These are phyloP conservation scores for Acleris cristana DNA, from an alignment of 2,888 invertebrate genomes.

Conservation along the genomic window DNA sequence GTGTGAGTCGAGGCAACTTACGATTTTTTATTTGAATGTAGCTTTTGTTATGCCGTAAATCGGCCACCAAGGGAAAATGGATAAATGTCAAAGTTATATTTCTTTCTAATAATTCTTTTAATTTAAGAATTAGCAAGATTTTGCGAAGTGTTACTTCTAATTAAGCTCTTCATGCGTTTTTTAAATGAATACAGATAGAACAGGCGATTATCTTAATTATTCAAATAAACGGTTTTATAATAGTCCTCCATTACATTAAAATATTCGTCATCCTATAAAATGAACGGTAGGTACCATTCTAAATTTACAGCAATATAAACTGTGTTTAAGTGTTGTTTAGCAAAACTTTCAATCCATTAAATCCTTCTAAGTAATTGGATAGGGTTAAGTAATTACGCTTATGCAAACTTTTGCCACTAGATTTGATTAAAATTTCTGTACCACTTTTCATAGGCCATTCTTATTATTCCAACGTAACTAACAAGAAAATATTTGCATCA, in stretches of 20 bases:
- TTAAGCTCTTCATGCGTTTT: not conserved
- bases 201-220: no score
- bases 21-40: no score
- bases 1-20: not conserved
- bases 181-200: no score
- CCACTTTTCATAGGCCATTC: not conserved
- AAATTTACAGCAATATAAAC: conserved; percentile 6
- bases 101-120: no score
- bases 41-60: no score
- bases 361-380: conserved; percentile 9
- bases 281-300: not conserved
- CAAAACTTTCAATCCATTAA: conserved; percentile 20
- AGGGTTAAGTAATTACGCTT: conserved; percentile 6
- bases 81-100: no score
- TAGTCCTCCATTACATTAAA: no score
- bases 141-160: not conserved
- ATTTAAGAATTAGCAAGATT: not conserved
- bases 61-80: no score
- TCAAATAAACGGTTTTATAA: no score
- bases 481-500: not conserved
- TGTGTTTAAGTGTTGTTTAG: conserved; percentile 17
- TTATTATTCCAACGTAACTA: not conserved
- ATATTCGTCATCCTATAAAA: no score
- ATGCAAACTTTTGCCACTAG: not conserved
- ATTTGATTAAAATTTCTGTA: no score